These are phyloP conservation scores for Bubo blakistoni DNA, from an alignment of 2,113 vertebrate species.

Conservation along the genomic window DNA sequence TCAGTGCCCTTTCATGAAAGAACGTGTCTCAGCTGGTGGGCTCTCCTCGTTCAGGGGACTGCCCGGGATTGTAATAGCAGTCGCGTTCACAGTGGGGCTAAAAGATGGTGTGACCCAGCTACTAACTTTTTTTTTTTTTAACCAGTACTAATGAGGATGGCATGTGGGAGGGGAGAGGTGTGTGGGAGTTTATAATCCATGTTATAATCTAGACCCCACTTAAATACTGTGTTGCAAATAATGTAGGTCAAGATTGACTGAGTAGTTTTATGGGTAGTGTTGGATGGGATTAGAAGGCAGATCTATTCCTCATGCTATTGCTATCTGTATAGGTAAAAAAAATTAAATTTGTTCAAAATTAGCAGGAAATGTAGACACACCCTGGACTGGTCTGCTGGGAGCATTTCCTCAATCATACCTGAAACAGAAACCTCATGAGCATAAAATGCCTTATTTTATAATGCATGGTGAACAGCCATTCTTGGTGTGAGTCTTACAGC, in stretches of 20 bases:
- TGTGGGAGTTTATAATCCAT: neutral
- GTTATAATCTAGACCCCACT: neutral
- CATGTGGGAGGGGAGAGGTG: neutral
- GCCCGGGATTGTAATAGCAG: conserved; percentile 3
- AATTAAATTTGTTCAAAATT: neutral
- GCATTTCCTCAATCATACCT: neutral
- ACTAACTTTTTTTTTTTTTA: neutral
- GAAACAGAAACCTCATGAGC: neutral
- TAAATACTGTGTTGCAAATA: neutral
- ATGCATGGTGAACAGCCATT: neutral
- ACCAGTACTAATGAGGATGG: neutral
- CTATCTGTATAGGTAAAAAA: neutral
- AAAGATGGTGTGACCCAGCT: neutral
- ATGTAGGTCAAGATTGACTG: neutral
- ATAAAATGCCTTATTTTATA: neutral
- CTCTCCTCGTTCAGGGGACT: neutral
- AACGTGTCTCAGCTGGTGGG: conserved; percentile 18
- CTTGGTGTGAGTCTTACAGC: neutral
- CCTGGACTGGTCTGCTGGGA: neutral
- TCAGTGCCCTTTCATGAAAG: conserved; percentile 43
- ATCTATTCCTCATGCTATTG: neutral
- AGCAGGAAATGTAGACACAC: neutral
- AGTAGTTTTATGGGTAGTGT: neutral
- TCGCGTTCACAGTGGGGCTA: neutral
- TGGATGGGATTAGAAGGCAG: neutral